Base-by-base conservation (phyloP, 2,797 vertebrate genomes). In the Lateolabrax maculatus region DNA sequence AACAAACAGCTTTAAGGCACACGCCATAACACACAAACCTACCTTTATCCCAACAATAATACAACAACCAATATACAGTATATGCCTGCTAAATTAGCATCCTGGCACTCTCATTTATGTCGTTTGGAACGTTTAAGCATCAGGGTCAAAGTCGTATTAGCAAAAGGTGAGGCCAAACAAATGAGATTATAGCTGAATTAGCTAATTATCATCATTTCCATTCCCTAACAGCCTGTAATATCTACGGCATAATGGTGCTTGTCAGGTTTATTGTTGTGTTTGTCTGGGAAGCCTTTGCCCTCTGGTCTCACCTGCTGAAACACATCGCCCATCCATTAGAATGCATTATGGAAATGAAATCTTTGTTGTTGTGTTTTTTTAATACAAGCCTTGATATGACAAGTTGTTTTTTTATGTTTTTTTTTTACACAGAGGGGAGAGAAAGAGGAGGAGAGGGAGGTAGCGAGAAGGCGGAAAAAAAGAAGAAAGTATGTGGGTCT, bases 141-240 rank as follows among this genome's bases (percentile, higher is more conserved):
- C 84, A 34, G 87, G 94, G 93, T 94, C 92, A 91, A 80, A 93
- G 93, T 84, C 71, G 72, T 85, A 88, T 90, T 86, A 88, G 86
- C 76, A 73, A 90, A 89, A 90, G 89, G 90, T 88, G 91, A 91
- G 87, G 85, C 79, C 90, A 92, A 92, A 93, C 93, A 95, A 95
- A 95, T 93, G 89, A 95, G 94, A 95, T 95, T 95, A 95, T 93
- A 87, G 92, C 90, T 89, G 92, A 95, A 95, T 95, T 95, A 90
- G 92, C 89, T 95, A 95, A 96, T 96, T 95, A 95, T 94, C 85
- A 79, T 92, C 88, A 93, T 95, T 94, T 94, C 89, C 88, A 94
- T 94, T 93, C 87, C 84, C 89, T 80, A 92, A 91, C 87, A 92
- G 90, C 90, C 88, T 84, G 90, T 91, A 91, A 94, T 94, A 93